Evolutionary conservation across 2,113 vertebrate genomes (phyloP), one percentile per base, ranked within the genome.

Genomic region (Elachura formosa): DNA sequence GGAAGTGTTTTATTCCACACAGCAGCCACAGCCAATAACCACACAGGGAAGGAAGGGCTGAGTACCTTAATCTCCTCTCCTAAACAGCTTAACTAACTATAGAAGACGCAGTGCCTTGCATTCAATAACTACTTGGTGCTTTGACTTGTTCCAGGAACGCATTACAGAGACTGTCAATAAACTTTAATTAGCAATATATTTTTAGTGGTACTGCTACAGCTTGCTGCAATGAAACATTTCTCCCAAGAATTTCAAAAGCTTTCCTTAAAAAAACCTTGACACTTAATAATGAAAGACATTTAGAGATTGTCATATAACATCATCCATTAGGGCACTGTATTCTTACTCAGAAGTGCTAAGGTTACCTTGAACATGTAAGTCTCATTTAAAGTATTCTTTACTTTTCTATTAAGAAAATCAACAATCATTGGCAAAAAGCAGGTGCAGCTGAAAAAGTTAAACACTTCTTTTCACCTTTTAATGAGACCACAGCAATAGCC

Each of bases 81-180:
- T 95, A 66, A 89, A 94, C 78, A 89, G 87, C 59, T 94, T 94
- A 89, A 96, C 81, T 91, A 85, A 94, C 77, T 94, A 28, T 1
- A 62, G 74, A 61, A 87, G 82, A 91, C 34, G 80, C 93, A 94
- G 73, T 40, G 75, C 34, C 56, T 81, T 0, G 1, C 66, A 94
- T 96, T 96, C 97, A 97, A 95, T 95, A 97, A 96, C 94, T 84
- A 73, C 95, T 96, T 95, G 69, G 94, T 92, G 93, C 90, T 97
- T 90, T 88, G 85, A 93, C 87, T 76, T 89, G 84, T 96, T 96
- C 94, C 93, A 96, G 97, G 96, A 97, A 97, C 19, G 3, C 95
- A 96, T 97, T 96, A 97, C 95, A 96, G 95, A 97, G 88, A 93
- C 87, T 95, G 95, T 95, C 97, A 97, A 97, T 98, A 97, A 97